Percentiles rank a stretch among this genome's conserved stretches.
These are phyloP conservation scores for Montipora efflorescens DNA, from an alignment of 64 coral and sea anemone genomes.

Conservation along the genomic window DNA sequence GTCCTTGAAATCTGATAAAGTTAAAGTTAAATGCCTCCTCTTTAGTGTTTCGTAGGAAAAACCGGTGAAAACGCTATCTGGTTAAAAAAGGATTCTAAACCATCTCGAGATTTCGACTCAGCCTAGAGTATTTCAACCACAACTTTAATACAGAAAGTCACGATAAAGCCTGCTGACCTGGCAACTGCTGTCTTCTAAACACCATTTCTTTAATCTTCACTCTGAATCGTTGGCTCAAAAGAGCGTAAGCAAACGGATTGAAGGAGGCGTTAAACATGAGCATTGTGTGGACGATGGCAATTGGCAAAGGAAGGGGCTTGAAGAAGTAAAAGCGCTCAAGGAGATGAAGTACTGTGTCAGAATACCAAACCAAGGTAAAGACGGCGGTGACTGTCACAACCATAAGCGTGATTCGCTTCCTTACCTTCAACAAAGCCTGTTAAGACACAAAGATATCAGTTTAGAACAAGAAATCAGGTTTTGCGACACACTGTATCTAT, in stretches of 20 bases:
- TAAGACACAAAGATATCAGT: neutral
- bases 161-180: too few relatives aligned
- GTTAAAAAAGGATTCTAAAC: too few relatives aligned
- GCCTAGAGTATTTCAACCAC: too few relatives aligned
- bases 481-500: too few relatives aligned
- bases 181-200: neutral
- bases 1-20: too few relatives aligned
- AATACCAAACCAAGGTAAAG: constrained; percentile 15
- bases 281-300: constrained; percentile 19
- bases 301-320: neutral
- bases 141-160: too few relatives aligned
- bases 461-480: too few relatives aligned
- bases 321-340: neutral
- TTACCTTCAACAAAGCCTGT: constrained; percentile 11
- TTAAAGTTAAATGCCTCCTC: too few relatives aligned
- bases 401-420: constrained; percentile 57
- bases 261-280: constrained; percentile 48
- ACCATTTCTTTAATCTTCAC: constrained; percentile 4
- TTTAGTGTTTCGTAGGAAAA: too few relatives aligned
- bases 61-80: too few relatives aligned
- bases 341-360: constrained; percentile 23
- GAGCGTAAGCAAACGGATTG: constrained; percentile 61
- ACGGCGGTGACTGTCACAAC: constrained; percentile 34
- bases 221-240: constrained; percentile 43
- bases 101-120: too few relatives aligned